Evolutionary conservation across 2,797 vertebrate species (phyloP).

Genomic region (Naso thynnoides): DNA sequence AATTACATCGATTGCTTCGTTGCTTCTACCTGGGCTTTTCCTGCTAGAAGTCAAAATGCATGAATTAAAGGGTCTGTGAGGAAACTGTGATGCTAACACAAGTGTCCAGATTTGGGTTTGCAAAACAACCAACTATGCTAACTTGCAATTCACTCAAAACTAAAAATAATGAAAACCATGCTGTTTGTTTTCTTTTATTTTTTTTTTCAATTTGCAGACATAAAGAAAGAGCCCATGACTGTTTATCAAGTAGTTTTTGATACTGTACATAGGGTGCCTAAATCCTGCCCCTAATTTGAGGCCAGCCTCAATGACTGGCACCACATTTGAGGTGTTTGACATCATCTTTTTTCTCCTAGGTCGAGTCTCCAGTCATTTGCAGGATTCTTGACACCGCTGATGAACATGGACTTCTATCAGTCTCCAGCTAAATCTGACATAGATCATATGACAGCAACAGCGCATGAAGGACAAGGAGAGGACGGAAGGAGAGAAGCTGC

Average conservation of each 20-base stretch:
- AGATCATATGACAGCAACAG: conserved; percentile 3
- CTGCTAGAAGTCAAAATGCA: too few relatives aligned
- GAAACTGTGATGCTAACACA: not conserved
- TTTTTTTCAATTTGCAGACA: too few relatives aligned
- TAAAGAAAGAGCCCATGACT: too few relatives aligned
- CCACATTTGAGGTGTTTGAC: not conserved
- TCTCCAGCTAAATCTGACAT: conserved; percentile 86
- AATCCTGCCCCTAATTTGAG: too few relatives aligned
- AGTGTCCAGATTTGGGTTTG: not conserved
- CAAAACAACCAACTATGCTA: too few relatives aligned
- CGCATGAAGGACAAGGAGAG: conserved; percentile 32
- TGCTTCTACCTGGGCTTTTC: not conserved
- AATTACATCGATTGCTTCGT: not conserved
- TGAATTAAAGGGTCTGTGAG: not conserved
- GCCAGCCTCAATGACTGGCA: too few relatives aligned
- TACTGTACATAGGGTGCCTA: too few relatives aligned
- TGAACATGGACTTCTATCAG: conserved; percentile 93
- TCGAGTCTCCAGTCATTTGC: conserved; percentile 98
- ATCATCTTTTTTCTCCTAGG: conserved; percentile 73
- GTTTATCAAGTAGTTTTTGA: too few relatives aligned
- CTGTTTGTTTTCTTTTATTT: too few relatives aligned
- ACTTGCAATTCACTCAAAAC: too few relatives aligned
- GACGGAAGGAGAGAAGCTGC: conserved; percentile 8
- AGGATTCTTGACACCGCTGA: conserved; percentile 97
- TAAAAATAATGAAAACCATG: too few relatives aligned